Base-by-base conservation (phyloP, 2,113 vertebrate genomes). In the Osmerus eperlanus region DNA sequence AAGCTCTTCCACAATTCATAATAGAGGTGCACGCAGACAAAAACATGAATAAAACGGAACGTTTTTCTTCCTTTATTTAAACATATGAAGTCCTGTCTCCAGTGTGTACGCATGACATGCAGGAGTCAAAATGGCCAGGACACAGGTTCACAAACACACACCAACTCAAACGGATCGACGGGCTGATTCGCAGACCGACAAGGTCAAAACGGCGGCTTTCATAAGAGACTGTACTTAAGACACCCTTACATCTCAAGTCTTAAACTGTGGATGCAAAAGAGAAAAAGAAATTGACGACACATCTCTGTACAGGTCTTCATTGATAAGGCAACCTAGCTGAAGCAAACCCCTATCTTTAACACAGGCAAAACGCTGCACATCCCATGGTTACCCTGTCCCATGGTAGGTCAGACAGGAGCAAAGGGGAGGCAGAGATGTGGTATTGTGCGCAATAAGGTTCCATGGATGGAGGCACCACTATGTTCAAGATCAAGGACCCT, bases 21-120 rank as follows among this genome's bases (percentile, higher is more conserved):
- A 41, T 2, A 12, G 41, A 47, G 41, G 54, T 18, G 16, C 15
- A 56, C 54, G 18, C 15, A n/a, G n/a, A 18, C 5, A 56, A 47
- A 23, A 7, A 60, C 55, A 8, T 21, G 4, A 9, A 36, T 28
- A 0, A 47, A 11, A 11, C 41, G 12, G 41, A 12, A 12, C 41
- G 21, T 74, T 64, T 78, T 47, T 72, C 36, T 7, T 18, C 18
- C 65, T 71, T 89, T 84, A 85, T 84, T 88, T 56, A 18, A 60
- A 67, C 70, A 68, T 54, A 74, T 41, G 15, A 62, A 36, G 21
- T 16, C 16, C 23, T 47, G 25, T 5, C 15, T 19, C 51, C 13
- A 18, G 65, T 3, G 16, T 65, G 63, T 71, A 25, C 19, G 36
- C 28, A 65, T 62, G 52, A 72, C 79, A 85, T 82, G 79, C 78